These are phyloP conservation scores for Epinotia demarniana DNA, from an alignment of 2,888 invertebrate genomes.

Conservation along the genomic window DNA sequence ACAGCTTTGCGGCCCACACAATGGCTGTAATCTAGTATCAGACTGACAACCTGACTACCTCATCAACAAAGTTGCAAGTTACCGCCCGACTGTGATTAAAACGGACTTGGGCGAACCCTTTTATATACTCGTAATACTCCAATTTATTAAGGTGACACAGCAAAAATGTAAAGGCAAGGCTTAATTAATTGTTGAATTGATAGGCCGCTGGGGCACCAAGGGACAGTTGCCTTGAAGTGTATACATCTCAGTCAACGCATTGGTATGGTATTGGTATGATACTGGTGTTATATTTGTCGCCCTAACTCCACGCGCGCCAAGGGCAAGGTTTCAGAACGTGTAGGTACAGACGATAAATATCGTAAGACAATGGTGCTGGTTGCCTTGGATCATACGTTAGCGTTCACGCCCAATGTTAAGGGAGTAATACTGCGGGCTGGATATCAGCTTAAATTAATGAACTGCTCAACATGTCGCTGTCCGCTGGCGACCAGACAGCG, in stretches of 20 bases:
- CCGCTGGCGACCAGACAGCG: no score
- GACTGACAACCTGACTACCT: conserved; percentile 22
- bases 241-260: neutral
- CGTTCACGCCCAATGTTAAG: no score
- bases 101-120: neutral
- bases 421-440: no score
- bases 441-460: no score
- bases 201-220: conserved; percentile 21
- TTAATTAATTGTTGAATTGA: conserved; percentile 34
- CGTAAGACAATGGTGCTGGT: neutral
- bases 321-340: no score
- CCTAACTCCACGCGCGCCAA: no score
- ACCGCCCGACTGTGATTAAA: neutral
- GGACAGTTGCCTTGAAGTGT: conserved; percentile 5
- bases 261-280: neutral
- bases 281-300: no score
- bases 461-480: no score
- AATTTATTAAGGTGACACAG: conserved; percentile 5
- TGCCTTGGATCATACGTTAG: no score
- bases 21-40: conserved; percentile 20
- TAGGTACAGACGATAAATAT: no score
- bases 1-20: conserved; percentile 14
- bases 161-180: conserved; percentile 6
- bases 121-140: conserved; percentile 1
- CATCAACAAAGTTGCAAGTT: conserved; percentile 7